Evolutionary conservation across 1,140 invertebrate species (phyloP).

Genomic region (Contarinia nasturtii): DNA sequence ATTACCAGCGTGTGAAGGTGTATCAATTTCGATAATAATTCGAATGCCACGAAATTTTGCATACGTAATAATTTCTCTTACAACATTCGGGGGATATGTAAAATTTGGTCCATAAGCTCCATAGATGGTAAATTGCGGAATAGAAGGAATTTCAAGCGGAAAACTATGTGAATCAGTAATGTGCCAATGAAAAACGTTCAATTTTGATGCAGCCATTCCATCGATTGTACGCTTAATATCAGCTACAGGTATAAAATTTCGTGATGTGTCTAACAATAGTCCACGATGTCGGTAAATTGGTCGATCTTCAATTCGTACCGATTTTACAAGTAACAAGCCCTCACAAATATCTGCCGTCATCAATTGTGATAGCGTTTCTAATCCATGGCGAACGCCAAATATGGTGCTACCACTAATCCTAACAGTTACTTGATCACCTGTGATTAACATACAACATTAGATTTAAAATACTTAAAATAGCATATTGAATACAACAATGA

Average conservation of each 20-base stretch:
- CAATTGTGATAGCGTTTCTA: slow-evolving; percentile 56
- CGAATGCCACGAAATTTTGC: slow-evolving; percentile 51
- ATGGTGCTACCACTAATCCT: slow-evolving; percentile 37
- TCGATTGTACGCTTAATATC: slow-evolving; percentile 49
- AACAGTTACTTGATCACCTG: neutral
- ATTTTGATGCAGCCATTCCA: slow-evolving; percentile 62
- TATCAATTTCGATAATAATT: slow-evolving; percentile 64
- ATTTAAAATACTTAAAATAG: too few species aligned
- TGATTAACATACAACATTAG: too few species aligned
- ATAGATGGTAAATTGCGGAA: slow-evolving; percentile 53
- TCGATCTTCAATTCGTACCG: slow-evolving; percentile 37
- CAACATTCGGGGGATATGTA: slow-evolving; percentile 49
- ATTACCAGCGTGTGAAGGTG: slow-evolving; percentile 65
- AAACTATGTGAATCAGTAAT: slow-evolving; percentile 71
- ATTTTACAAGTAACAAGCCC: slow-evolving; percentile 24
- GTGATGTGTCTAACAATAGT: slow-evolving; percentile 50
- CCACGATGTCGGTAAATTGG: slow-evolving; percentile 52
- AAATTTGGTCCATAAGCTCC: slow-evolving; percentile 46
- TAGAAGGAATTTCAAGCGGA: slow-evolving; percentile 47
- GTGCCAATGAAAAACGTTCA: slow-evolving; percentile 78
- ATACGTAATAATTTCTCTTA: slow-evolving; percentile 47
- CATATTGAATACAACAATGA: neutral
- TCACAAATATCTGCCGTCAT: slow-evolving; percentile 20
- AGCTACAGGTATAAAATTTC: slow-evolving; percentile 50
- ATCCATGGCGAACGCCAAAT: slow-evolving; percentile 54